Base-by-base conservation (phyloP, 2,113 vertebrate genomes). In the Misgurnus mizolepis region DNA sequence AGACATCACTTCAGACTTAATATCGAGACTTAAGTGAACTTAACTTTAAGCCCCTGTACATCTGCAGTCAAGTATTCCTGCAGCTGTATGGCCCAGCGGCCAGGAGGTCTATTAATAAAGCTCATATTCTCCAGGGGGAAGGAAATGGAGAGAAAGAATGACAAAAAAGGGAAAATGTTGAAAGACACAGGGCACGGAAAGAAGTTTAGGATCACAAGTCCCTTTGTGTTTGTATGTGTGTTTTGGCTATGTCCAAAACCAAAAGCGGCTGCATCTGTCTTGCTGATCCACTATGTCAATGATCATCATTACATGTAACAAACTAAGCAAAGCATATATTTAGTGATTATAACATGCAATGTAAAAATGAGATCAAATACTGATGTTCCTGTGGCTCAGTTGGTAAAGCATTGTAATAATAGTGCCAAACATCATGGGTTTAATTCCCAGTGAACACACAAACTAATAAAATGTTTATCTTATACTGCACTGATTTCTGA, bases 51-150 rank as follows among this genome's bases (percentile, higher is more conserved):
- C n/a, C 27, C 27, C 27, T 34, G 1, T 34, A 34, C 1, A 34
- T 34, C 27, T 34, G 15, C 22, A 72, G 69, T 40, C 12, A 7
- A 74, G 43, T 55, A 72, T 67, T 82, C 14, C 15, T 78, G 68
- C 68, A 73, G 68, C 77, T 74, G 82, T 41, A 10, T 34, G 58
- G 75, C 70, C 14, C 22, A 72, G 78, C 62, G 17, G 76, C 50
- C 58, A 79, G 27, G 34, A n/a, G 18, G 41, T 50, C 79, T 80
- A 78, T 82, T 77, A 84, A 80, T 80, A 82, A 66, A 74, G 22
- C 60, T 55, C 64, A 70, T n/a, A 17, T 5, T 83, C 72, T 80
- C 40, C n/a, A 69, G 58, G 41, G 62, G 11, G 45, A 45, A 76
- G 4, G 76, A 82, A 82, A 27, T 5, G 18, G 17, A 82, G 67